Conservation (phyloP, 2,888 invertebrate genomes). For the Oegoconia quadripuncta region DNA sequence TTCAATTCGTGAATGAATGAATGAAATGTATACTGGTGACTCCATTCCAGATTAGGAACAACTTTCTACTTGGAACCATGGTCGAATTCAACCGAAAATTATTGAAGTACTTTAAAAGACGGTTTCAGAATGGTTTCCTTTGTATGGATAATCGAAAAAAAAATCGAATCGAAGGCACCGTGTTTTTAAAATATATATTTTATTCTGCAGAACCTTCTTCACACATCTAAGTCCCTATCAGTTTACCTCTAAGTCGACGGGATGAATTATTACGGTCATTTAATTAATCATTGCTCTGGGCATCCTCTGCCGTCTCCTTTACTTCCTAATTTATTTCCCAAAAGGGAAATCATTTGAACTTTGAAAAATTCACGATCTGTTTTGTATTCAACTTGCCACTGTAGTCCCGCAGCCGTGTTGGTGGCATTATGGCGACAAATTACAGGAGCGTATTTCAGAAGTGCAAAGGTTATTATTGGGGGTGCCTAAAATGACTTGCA, state of each 20-base stretch:
- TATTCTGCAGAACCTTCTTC: neutral
- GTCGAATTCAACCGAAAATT: no score
- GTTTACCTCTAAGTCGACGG: constrained; percentile 33
- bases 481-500: no score
- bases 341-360: constrained; percentile 3
- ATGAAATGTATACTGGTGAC: no score
- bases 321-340: constrained; percentile 18
- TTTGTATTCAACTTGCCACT: constrained; percentile 13
- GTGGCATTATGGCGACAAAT: constrained; percentile 1
- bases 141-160: no score
- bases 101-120: no score
- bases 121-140: no score
- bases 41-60: no score
- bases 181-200: neutral
- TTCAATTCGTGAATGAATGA: no score
- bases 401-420: neutral
- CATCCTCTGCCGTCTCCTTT: constrained; percentile 27
- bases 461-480: neutral
- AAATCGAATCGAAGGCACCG: no score
- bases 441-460: neutral
- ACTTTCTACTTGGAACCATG: no score
- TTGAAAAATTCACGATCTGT: constrained; percentile 9
- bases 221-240: constrained; percentile 20
- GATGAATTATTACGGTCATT: constrained; percentile 46
- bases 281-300: constrained; percentile 43